phyloP scores from a whole-genome alignment of 2,888 invertebrate species.

The Helicoverpa assulta region DNA sequence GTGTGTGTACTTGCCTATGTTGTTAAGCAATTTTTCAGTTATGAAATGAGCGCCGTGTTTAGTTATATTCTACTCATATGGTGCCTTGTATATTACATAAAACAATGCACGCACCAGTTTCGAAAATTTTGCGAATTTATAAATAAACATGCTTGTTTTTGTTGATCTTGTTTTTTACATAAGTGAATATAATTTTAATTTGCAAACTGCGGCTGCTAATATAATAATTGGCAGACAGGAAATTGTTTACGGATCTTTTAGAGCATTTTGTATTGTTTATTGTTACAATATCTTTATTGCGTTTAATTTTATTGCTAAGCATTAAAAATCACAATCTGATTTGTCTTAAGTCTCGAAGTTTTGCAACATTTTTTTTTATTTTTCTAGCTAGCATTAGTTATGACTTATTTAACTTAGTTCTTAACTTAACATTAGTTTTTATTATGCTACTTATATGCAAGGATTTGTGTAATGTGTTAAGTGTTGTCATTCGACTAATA shows the following conservation, averaged over 20 bases:
- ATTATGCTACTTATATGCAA: slow-evolving; percentile 53
- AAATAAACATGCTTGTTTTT: slow-evolving; percentile 24
- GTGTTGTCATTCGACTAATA: slow-evolving; percentile 63
- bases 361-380: slow-evolving; percentile 36
- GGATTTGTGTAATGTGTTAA: slow-evolving; percentile 56
- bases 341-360: slow-evolving; percentile 28
- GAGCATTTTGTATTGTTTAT: not conserved
- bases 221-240: not conserved
- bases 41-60: slow-evolving; percentile 20
- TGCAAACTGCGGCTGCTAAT: slow-evolving; percentile 18
- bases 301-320: slow-evolving; percentile 14
- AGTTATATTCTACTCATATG: not conserved
- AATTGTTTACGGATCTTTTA: not conserved
- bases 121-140: slow-evolving; percentile 34
- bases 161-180: slow-evolving; percentile 31
- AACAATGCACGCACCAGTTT: slow-evolving; percentile 30
- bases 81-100: slow-evolving; percentile 33
- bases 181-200: slow-evolving; percentile 36
- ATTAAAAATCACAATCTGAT: slow-evolving; percentile 35
- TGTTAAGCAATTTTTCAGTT: slow-evolving; percentile 16
- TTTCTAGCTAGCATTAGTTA: slow-evolving; percentile 31
- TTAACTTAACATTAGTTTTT: slow-evolving; percentile 56
- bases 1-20: not conserved
- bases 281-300: slow-evolving; percentile 10
- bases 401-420: slow-evolving; percentile 38